phyloP scores from a whole-genome alignment of 2,113 vertebrate genomes.

The Jaculus jaculus region DNA sequence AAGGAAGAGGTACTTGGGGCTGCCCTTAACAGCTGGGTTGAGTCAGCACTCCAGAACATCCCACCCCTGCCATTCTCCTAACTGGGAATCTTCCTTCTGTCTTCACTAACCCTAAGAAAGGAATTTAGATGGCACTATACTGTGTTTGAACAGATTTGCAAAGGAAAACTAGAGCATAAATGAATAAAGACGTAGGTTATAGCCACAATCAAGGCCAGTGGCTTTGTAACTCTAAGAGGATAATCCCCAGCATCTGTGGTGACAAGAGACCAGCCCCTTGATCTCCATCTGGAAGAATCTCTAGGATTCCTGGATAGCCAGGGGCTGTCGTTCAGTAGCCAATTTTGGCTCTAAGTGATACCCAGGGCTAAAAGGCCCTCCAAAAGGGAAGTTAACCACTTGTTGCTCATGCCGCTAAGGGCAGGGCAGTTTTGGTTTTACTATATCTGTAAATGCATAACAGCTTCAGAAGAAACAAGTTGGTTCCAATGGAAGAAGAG shows the following conservation, averaged over 20 bases:
- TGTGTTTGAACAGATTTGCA: neutral
- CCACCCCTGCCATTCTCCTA: neutral
- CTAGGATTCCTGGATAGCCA: neutral
- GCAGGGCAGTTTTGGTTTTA: neutral
- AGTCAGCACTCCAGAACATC: neutral
- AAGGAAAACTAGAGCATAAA: neutral
- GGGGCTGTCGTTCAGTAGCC: neutral
- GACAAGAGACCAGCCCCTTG: neutral
- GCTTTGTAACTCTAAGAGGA: neutral
- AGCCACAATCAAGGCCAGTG: neutral
- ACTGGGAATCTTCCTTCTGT: neutral
- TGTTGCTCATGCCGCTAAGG: neutral
- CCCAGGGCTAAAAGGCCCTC: neutral
- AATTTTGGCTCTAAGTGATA: conserved; percentile 10
- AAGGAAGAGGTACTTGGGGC: neutral
- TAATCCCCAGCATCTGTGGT: neutral
- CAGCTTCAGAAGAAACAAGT: conserved; percentile 36
- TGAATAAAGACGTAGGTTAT: neutral
- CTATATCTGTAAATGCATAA: conserved; percentile 4
- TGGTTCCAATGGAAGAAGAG: conserved; percentile 46
- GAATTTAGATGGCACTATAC: neutral
- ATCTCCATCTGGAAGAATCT: conserved; percentile 9
- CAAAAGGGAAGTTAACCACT: neutral
- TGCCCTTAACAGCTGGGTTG: neutral
- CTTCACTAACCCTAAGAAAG: neutral